phyloP scores from a whole-genome alignment of 2,113 vertebrate genomes.

The Promerops cafer region DNA sequence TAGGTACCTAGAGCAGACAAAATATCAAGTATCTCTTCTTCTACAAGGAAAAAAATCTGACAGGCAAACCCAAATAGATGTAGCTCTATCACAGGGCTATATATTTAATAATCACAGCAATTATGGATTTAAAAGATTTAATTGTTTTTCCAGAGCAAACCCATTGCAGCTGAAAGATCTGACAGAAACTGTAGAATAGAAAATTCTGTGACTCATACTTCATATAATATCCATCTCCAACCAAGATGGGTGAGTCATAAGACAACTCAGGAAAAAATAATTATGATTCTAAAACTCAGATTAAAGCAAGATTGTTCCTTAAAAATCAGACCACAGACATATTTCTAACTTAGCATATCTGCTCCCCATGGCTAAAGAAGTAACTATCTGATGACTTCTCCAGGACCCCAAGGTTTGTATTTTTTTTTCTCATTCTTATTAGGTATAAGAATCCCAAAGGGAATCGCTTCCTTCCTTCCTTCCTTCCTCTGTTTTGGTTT shows the following conservation, averaged over 20 bases:
- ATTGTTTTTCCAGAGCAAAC: neutral
- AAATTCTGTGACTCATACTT: neutral
- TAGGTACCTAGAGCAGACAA: neutral
- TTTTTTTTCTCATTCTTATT: neutral
- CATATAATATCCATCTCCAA: neutral
- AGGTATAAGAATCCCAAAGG: neutral
- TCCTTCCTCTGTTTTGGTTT: neutral
- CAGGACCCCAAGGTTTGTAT: neutral
- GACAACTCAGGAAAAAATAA: neutral
- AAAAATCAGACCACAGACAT: neutral
- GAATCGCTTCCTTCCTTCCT: neutral
- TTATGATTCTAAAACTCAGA: neutral
- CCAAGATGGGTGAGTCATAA: neutral
- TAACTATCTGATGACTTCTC: neutral
- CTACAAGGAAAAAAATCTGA: neutral
- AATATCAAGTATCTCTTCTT: neutral
- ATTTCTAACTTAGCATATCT: neutral
- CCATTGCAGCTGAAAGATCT: neutral
- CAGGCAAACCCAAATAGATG: neutral
- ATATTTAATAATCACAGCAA: neutral
- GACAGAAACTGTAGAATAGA: neutral
- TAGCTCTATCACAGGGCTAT: neutral
- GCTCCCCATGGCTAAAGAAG: neutral
- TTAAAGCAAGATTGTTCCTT: neutral
- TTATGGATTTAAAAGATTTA: neutral